Base-by-base conservation (phyloP, 1,140 invertebrate species). In the Ganaspis sp. region DNA sequence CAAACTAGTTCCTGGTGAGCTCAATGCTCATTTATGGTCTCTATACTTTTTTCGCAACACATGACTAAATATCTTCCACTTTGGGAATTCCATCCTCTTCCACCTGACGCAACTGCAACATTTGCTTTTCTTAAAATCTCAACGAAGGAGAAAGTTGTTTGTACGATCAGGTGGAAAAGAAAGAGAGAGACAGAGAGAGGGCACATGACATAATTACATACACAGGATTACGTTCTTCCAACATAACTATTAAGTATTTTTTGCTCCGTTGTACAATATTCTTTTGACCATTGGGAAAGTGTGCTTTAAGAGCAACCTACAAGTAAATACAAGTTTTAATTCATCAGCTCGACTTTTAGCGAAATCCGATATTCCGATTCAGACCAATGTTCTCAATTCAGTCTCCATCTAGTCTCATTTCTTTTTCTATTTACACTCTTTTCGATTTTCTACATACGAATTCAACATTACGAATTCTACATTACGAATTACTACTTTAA, bases 191-290 rank as follows among this genome's bases (percentile, higher is more conserved):
- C 40, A 83, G 76, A 76, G 81, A 84, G 79, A 76, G 81, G 82
- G 81, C 84, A 82, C 85, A 84, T 90, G 87, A 88, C 87, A 88
- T 88, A 90, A 90, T 88, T 87, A 79, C 78, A 83, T 69, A 77
- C 78, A 78, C 77, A 64, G 79, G 77, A 87, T 85, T 79, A 83
- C 73, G 76, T 76, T 71, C 79, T 70, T 81, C 45, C 45, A 49
- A 49, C 45, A 49, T 49, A 49, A 49, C 45, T 42, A 42, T 75
- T 29, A 64, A 58, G 70, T 75, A n/a, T 69, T 42, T 78, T 79
- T 75, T 75, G 19, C 49, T 23, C 23, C 38, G 38, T 38, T 69
- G 64, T 69, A 26, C 29, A 64, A 42, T 19, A 78, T 75, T 64
- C 42, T 42, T 72, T 77, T 42, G 15, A 2, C 6, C 19, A 49